Evolutionary conservation across 2,888 invertebrate species (phyloP), one percentile per base, ranked within the genome.

Genomic region (Aricia artaxerxes): DNA sequence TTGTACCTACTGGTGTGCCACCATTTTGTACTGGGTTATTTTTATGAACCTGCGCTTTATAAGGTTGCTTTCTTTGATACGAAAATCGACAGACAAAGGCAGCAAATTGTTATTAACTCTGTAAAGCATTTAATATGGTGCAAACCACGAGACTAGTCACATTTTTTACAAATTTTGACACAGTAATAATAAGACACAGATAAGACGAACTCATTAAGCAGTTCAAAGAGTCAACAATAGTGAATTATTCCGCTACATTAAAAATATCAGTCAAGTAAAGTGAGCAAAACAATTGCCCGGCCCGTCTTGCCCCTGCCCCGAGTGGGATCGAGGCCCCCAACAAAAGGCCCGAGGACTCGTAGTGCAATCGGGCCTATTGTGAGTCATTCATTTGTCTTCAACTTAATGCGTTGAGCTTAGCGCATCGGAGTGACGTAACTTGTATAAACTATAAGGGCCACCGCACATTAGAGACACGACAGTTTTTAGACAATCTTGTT

Each of bases 331-430:
- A 64, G 64, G 64, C 64, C 61, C 72, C 38, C 4, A 73, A 73
- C 73, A 73, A 73, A 38, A 73, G 40, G 38, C 24, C 40, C 13
- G 72, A 72, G 38, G 6, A 38, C 72, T 72, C 5, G 64, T 24
- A 73, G 73, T 73, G 73, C 73, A 73, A 38, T 40, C n/a, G 40
- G 73, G 1, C n/a, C n/a, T 73, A 73, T 73, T 73, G 73, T 73
- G 35, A 73, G 5, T 73, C 82, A 85, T 86, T 86, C 85, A 85
- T 86, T 86, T 84, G 85, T 84, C 82, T 82, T 81, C 82, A 80
- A 80, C 73, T 73, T 80, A 72, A 78, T 77, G 85, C 85, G 89
- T 88, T 84, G 88, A 73, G 38, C 73, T 73, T 16, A 38, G 72
- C 35, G 64, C 24, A 64, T 64, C 64, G 31, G 31, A 31, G 64